Evolutionary conservation across 1,140 invertebrate species (phyloP).

Genomic region (Bombus superbus): DNA sequence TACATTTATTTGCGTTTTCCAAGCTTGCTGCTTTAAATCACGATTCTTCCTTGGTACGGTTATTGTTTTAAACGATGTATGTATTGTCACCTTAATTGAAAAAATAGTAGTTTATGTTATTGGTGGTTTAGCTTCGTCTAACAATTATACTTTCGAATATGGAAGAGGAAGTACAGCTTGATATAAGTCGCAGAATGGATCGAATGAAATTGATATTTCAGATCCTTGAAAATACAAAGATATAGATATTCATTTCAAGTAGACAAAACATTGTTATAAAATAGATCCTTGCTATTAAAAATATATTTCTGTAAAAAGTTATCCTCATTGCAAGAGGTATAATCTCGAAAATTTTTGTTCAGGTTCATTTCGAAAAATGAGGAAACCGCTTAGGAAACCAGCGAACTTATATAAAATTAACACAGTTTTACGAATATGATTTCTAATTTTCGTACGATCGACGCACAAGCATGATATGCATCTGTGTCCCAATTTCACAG

Average conservation of each 20-base stretch:
- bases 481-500: constrained; percentile 7
- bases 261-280: no score
- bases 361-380: no score
- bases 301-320: no score
- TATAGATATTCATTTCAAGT: no score
- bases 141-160: neutral
- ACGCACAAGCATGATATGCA: neutral
- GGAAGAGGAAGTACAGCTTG: neutral
- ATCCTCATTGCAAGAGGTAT: no score
- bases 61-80: neutral
- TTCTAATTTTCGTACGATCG: neutral
- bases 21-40: constrained; percentile 1
- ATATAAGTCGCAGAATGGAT: neutral
- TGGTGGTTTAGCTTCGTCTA: no score
- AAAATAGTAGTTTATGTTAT: neutral
- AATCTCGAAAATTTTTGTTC: no score
- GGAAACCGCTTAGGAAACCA: neutral
- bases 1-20: constrained; percentile 53
- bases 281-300: no score
- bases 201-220: neutral
- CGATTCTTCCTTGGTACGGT: constrained; percentile 17
- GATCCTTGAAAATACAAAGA: no score
- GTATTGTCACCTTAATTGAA: neutral
- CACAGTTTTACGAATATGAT: neutral
- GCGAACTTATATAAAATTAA: neutral